phyloP scores from a whole-genome alignment of 2,797 vertebrate species.

The Enteromius fasciolatus region DNA sequence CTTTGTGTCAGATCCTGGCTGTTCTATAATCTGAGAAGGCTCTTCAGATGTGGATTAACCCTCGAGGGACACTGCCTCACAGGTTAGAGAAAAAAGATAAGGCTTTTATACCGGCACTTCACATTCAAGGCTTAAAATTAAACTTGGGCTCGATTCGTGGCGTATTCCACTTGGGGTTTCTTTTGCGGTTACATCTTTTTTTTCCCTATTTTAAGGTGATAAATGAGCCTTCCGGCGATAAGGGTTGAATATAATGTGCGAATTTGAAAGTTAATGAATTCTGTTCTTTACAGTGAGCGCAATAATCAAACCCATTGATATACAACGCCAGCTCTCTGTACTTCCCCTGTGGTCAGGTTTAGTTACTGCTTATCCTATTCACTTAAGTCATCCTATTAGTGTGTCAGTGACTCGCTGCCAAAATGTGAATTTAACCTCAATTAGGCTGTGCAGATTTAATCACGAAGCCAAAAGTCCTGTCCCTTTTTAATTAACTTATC shows the following conservation, averaged over 20 bases:
- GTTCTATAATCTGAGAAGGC: conserved; percentile 65
- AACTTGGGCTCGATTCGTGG: conserved; percentile 27
- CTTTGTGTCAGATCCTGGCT: conserved; percentile 60
- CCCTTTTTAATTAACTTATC: conserved; percentile 71
- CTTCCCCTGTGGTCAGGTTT: conserved; percentile 36
- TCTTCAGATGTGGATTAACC: conserved; percentile 72
- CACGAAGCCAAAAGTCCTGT: conserved; percentile 70
- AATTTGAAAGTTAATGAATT: conserved; percentile 45
- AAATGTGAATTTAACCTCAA: conserved; percentile 75
- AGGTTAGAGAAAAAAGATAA: conserved; percentile 50
- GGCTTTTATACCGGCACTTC: conserved; percentile 35
- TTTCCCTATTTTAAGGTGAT: not conserved
- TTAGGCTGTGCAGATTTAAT: conserved; percentile 75
- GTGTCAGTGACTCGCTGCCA: conserved; percentile 69
- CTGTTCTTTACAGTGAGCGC: conserved; percentile 22
- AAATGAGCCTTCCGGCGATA: conserved; percentile 24
- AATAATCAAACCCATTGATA: conserved; percentile 34
- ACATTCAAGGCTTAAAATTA: conserved; percentile 46
- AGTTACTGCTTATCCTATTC: conserved; percentile 63
- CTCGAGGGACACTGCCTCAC: conserved; percentile 52
- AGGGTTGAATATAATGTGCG: conserved; percentile 2
- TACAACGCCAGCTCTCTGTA: not conserved
- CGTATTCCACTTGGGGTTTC: conserved; percentile 7
- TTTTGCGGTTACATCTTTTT: conserved; percentile 10
- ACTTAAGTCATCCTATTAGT: conserved; percentile 58